These are phyloP conservation scores for Casuarius casuarius DNA, from an alignment of 2,113 vertebrate genomes.

Conservation along the genomic window DNA sequence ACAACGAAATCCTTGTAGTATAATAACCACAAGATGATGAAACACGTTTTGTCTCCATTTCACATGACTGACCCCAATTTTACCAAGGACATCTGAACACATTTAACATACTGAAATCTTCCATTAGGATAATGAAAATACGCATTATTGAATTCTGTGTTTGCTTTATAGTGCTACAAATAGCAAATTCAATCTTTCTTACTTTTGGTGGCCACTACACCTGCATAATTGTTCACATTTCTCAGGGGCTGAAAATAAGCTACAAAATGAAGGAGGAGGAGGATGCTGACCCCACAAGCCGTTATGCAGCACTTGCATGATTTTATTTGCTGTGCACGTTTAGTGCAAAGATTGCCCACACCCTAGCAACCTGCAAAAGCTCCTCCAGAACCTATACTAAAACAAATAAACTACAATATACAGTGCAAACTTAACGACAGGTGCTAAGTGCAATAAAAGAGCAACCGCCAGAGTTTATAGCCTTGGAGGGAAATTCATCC, in stretches of 20 bases:
- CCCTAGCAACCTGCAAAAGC: background rate
- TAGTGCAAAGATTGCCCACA: background rate
- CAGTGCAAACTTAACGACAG: background rate
- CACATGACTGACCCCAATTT: constrained; percentile 60
- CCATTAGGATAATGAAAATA: constrained; percentile 59
- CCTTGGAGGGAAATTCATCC: background rate
- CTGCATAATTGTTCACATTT: constrained; percentile 47
- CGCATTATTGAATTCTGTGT: constrained; percentile 54
- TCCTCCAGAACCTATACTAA: background rate
- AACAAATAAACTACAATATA: background rate
- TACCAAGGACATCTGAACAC: constrained; percentile 65
- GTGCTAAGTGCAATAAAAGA: background rate
- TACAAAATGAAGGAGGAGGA: background rate
- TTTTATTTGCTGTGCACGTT: constrained; percentile 32
- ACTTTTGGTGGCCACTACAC: constrained; percentile 54
- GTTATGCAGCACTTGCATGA: constrained; percentile 10
- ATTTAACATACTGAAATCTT: constrained; percentile 61
- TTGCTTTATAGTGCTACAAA: constrained; percentile 55
- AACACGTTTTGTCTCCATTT: constrained; percentile 54
- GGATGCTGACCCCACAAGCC: constrained; percentile 12
- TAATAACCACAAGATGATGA: constrained; percentile 41
- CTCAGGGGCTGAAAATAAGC: constrained; percentile 37
- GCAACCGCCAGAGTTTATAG: background rate
- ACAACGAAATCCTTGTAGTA: constrained; percentile 64
- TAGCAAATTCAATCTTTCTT: constrained; percentile 64